Evolutionary conservation across 2,113 vertebrate genomes (phyloP), one percentile per base, ranked within the genome.

Genomic region (Sebastes schlegelii): DNA sequence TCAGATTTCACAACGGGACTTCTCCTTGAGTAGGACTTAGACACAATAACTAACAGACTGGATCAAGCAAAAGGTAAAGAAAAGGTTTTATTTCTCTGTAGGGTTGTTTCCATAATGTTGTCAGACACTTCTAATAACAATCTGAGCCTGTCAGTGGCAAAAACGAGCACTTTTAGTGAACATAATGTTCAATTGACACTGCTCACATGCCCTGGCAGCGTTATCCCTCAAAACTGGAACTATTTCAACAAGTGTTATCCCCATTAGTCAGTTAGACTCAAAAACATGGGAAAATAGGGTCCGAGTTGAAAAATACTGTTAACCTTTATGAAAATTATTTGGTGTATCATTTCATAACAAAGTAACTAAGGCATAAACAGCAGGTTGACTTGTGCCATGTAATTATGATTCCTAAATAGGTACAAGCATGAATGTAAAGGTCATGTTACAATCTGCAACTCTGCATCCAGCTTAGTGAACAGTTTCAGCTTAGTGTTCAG

Each of bases 391-490:
- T 34, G 8, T 52, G 40, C 40, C 1, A 9, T 54, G 65, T 40
- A 48, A 82, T 63, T 58, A 60, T 6, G 21, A 67, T 10, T 21
- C 17, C 45, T 52, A 66, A 64, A 78, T 48, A 45, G 45, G 1
- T 82, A 66, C 19, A 49, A 77, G 16, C 9, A 51, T 60, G 54
- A 65, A 64, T 54, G 8, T 23, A 81, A 88, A 86, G 69, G 63
- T 83, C 48, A 45, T 19, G 40, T 65, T 17, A 49, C 55, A 60
- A 46, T 70, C 49, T 74, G 70, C 55, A 57, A 45, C 51, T 73
- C 42, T 55, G 54, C 52, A 43, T 69, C 23, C 54, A 66, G 42
- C 55, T 34, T 42, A 5, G 11, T 62, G 72, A 77, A 70, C 21
- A 63, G 12, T 67, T 57, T 42, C 14, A 17, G 23, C 16, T n/a